Evolutionary conservation across 2,113 vertebrate genomes (phyloP), one percentile per base, ranked within the genome.

Genomic region (Erythrocercus mccallii): DNA sequence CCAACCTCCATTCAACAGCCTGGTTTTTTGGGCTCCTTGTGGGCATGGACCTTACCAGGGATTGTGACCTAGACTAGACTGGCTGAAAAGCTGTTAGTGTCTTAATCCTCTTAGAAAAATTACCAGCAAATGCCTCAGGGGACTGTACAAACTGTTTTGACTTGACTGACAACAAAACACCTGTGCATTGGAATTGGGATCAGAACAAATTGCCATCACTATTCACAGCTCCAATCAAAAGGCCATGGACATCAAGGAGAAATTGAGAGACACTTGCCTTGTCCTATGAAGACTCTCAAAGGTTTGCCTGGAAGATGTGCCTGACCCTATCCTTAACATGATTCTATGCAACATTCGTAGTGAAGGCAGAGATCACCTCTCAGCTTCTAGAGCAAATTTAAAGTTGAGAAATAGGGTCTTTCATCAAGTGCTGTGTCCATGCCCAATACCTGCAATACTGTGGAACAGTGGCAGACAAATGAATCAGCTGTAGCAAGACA

Each of bases 21-120:
- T 74, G 53, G 42, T 45, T 76, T 37, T 64, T 38, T 74, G 51
- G 40, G 18, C 45, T 77, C 42, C 77, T 44, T 62, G 45, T 78
- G 81, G 13, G 7, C 44, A 24, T 18, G 22, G 80, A 48, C 25
- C 54, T 77, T 77, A 86, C 22, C 20, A 74, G 60, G 50, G n/a
- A 20, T 44, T 44, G 30, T 74, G 44, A 40, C 66, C 61, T 68
- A 35, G 65, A 27, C 54, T 25, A 77, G 86, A 33, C 10, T 50
- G 58, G 25, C 37, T 80, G 77, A 94, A 64, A 94, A 91, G 51
- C 60, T 74, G 44, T 16, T 18, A 73, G 51, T 60, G 35, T 58
- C 80, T 86, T 66, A 81, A 92, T 83, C 40, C 45, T 72, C 82
- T 86, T 83, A 88, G 48, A 82, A 84, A 83, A 93, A 74, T 35